Conservation (phyloP, 2,113 vertebrate species). For the Camelus dromedarius region DNA sequence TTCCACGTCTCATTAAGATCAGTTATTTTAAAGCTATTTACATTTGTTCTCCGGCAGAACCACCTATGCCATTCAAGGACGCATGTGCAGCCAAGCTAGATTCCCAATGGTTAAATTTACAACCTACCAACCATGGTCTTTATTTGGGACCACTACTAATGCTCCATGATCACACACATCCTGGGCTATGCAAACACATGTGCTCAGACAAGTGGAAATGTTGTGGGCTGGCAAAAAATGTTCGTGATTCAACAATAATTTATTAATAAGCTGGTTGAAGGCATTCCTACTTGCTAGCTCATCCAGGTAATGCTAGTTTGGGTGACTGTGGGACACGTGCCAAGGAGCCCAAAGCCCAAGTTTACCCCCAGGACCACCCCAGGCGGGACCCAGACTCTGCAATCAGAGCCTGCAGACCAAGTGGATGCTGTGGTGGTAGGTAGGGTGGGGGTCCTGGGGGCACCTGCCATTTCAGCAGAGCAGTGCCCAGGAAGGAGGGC, state of each 20-base stretch:
- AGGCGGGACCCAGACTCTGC: neutral
- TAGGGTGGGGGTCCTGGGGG: accelerated
- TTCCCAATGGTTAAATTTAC: neutral
- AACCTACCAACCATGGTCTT: neutral
- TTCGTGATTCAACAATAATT: neutral
- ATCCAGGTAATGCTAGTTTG: neutral
- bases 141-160: neutral
- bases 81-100: neutral
- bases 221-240: neutral
- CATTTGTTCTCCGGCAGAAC: neutral
- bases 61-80: neutral
- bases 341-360: neutral
- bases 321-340: neutral
- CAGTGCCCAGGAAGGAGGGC: neutral
- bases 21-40: neutral
- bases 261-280: neutral
- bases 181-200: neutral
- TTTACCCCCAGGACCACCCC: neutral
- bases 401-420: neutral
- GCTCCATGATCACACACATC: neutral
- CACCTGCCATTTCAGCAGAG: too few species aligned
- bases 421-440: too few species aligned
- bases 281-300: neutral
- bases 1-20: neutral
- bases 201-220: neutral